phyloP scores from a whole-genome alignment of 2,797 vertebrate genomes.

The Falco cherrug region DNA sequence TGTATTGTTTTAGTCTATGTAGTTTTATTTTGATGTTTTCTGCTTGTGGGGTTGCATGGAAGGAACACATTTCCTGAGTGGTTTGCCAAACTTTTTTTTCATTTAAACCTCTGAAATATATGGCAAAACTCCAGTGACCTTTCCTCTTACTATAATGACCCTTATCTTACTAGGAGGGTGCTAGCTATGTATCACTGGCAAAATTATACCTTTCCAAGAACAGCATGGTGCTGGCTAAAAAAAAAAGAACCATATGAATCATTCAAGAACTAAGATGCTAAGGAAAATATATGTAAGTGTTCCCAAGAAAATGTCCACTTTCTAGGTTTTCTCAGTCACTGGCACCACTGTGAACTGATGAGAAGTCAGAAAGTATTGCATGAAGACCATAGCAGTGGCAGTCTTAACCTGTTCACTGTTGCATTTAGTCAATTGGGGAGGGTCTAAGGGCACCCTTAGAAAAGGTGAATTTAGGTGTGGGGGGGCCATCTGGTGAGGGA shows the following conservation, averaged over 20 bases:
- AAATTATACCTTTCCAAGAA: neutral
- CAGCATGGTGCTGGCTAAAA: neutral
- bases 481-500: neutral
- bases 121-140: neutral
- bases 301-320: neutral
- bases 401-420: neutral
- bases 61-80: neutral
- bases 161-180: neutral
- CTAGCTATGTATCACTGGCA: neutral
- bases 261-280: neutral
- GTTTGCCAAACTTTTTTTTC: neutral
- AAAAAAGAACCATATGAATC: neutral
- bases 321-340: neutral
- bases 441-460: neutral
- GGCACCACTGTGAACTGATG: neutral
- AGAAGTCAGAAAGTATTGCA: neutral
- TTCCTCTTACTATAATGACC: neutral
- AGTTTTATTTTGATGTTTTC: neutral
- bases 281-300: neutral
- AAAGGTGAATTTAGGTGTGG: neutral
- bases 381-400: fast-evolving
- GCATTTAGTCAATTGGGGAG: neutral
- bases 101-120: neutral
- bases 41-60: neutral
- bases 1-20: neutral